Conservation (phyloP, 2,113 vertebrate genomes). For the Trachemys scripta region DNA sequence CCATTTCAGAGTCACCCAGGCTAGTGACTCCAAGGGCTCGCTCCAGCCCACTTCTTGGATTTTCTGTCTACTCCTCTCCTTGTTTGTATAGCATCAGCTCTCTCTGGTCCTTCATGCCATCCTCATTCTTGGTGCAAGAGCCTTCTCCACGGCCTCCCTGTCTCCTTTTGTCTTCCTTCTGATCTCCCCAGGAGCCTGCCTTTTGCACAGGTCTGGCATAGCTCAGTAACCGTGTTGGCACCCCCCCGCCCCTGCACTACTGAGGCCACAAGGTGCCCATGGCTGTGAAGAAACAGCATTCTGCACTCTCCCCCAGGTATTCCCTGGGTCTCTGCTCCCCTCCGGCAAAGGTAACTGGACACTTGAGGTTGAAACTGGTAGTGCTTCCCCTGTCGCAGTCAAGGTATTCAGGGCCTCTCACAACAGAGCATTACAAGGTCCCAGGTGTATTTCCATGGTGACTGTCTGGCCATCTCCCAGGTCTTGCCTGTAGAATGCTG, state of each 20-base stretch:
- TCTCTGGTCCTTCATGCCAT: not conserved
- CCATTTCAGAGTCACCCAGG: not conserved
- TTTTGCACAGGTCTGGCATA: not conserved
- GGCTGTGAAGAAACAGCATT: not conserved
- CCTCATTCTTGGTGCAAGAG: not conserved
- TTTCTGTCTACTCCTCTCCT: not conserved
- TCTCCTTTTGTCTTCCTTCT: not conserved
- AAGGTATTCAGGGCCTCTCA: not conserved
- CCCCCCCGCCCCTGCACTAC: not conserved
- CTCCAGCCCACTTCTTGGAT: not conserved
- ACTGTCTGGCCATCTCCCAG: not conserved
- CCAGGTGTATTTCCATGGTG: not conserved
- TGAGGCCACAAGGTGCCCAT: not conserved
- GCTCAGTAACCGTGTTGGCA: not conserved
- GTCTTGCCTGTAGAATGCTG: not conserved
- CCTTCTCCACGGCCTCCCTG: not conserved
- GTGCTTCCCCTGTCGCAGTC: not conserved
- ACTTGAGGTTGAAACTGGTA: not conserved
- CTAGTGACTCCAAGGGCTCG: not conserved
- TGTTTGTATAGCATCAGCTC: not conserved
- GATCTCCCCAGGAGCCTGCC: not conserved
- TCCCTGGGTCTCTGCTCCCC: not conserved
- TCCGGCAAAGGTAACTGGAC: not conserved
- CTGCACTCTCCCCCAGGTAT: not conserved
- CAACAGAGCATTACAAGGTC: no score